Evolutionary conservation across 2,888 invertebrate species (phyloP), one percentile per base, ranked within the genome.

Genomic region (Microctonus aethiopoides): DNA sequence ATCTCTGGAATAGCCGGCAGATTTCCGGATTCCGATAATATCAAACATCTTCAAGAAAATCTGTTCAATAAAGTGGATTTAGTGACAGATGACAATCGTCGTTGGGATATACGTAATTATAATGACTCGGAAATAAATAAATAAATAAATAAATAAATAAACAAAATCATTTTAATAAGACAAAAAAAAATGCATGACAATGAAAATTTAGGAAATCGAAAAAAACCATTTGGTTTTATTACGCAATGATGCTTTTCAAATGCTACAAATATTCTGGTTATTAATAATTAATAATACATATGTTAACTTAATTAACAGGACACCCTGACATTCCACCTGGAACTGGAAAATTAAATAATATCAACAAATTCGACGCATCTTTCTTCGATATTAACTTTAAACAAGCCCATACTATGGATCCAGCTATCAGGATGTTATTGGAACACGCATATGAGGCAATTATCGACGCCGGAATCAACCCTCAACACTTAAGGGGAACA

Each of bases 1-100:
- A 90, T 93, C 78, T 87, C 91, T 34, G 93, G 93, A 0, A 87
- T 92, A 11, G 88, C 93, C 0, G 94, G 93, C 0, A 88, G 92
- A 80, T 93, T 93, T 84, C 96, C 96, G 0, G 92, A 94, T 78
- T 93, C 94, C 0, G 90, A 92, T 74, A 92, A 92, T 77, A 90
- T 95, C 67, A 86, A 89, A 61, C 91, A 94, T 76, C 91, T 95
- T 56, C 87, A 90, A 80, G 88, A 92, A 65, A 92, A 92, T 79
- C 88, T 96, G 16, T 90, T 92, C 78, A 91, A 92, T 81, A 93
- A 93, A 85, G 90, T 93, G 76, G 96, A 97, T 81, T 88, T 92
- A 84, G 87, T 91, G 46, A 90, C 86, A 7, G 84, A 75, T n/a
- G 87, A 88, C 65, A 81, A 82, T 61, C 79, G 86, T 1, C 83